A percentile compares a stretch with the other conserved stretches of the same genome.
Evolutionary conservation across 2,113 vertebrate species (phyloP).

Genomic region (Ophiodon elongatus): DNA sequence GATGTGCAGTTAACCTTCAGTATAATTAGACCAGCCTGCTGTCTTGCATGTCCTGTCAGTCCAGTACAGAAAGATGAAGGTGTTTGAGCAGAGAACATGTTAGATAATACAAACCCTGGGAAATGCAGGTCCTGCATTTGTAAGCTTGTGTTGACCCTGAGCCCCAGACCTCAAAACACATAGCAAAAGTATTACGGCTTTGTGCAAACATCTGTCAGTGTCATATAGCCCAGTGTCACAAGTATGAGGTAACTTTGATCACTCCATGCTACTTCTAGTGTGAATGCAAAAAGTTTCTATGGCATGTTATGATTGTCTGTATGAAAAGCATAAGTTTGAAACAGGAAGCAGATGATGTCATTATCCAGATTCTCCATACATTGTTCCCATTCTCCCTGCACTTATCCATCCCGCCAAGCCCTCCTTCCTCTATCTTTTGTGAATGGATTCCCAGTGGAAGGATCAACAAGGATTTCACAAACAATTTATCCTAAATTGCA

Average conservation of each 20-base stretch:
- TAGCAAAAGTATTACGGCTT: conserved; percentile 43
- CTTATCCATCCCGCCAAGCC: conserved; percentile 32
- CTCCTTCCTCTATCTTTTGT: conserved; percentile 51
- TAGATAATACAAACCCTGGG: conserved; percentile 47
- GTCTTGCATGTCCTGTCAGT: conserved; percentile 39
- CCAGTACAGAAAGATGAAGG: conserved; percentile 17
- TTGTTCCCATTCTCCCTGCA: conserved; percentile 47
- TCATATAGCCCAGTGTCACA: conserved; percentile 45
- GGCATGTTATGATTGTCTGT: conserved; percentile 63
- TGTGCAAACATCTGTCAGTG: conserved; percentile 71
- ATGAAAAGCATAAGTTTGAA: conserved; percentile 70
- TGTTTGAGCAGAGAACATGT: conserved; percentile 32
- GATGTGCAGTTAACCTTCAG: conserved; percentile 62
- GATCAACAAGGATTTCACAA: conserved; percentile 86
- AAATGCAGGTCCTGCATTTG: conserved; percentile 39
- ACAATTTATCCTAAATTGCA: conserved; percentile 88
- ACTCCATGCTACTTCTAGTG: conserved; percentile 63
- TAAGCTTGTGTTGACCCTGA: conserved; percentile 53
- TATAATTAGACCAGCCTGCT: conserved; percentile 62
- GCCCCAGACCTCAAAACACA: conserved; percentile 54
- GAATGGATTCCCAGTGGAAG: conserved; percentile 77
- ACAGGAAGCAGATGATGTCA: conserved; percentile 78
- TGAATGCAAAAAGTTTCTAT: conserved; percentile 56
- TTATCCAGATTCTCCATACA: conserved; percentile 67
- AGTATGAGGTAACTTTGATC: conserved; percentile 71